A percentile compares a stretch with the other conserved stretches of the same genome.
Evolutionary conservation across 2,113 vertebrate species (phyloP).

Genomic region (Neomonachus schauinslandi): DNA sequence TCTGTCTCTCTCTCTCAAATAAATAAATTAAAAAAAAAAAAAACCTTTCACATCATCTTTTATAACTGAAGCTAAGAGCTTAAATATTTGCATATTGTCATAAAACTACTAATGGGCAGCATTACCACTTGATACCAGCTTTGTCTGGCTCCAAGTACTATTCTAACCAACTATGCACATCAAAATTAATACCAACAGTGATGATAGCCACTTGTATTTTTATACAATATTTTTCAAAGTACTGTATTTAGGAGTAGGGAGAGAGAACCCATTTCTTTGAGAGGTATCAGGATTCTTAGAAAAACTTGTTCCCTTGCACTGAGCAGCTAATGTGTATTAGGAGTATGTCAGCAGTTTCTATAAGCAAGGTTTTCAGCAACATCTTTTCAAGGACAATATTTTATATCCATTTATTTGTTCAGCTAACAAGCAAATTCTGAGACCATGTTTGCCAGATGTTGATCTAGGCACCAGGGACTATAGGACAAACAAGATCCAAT

Average conservation of each 20-base stretch:
- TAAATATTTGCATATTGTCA: background rate
- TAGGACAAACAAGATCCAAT: background rate
- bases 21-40: too few relatives aligned
- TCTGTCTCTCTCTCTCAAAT: too few relatives aligned
- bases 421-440: background rate
- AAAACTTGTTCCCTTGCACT: background rate
- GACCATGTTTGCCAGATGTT: background rate
- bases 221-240: background rate
- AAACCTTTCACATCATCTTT: background rate
- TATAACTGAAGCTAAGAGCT: background rate
- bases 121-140: background rate
- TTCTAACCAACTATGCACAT: background rate
- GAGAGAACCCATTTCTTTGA: background rate
- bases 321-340: background rate
- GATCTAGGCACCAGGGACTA: background rate
- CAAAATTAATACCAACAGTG: background rate
- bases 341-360: background rate
- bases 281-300: background rate
- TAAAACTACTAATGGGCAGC: background rate
- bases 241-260: background rate
- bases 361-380: background rate
- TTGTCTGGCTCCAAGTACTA: background rate
- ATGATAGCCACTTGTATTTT: background rate
- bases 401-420: background rate
- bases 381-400: background rate